Percentiles rank a stretch among this genome's conserved stretches.
These are phyloP conservation scores for Chitala chitala DNA, from an alignment of 2,113 vertebrate species.

Conservation along the genomic window DNA sequence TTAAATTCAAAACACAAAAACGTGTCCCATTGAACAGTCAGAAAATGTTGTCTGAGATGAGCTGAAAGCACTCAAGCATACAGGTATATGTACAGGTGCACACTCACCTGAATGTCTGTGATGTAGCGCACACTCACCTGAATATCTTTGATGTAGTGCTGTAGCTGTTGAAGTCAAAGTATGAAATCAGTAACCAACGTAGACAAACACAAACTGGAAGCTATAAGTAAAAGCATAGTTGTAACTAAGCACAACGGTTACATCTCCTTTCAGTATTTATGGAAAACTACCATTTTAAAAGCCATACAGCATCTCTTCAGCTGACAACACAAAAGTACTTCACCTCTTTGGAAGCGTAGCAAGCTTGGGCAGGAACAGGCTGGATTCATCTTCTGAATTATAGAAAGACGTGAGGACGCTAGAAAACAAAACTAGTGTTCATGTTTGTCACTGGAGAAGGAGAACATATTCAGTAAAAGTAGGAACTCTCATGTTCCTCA, in stretches of 20 bases:
- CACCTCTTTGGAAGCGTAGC: constrained; percentile 92
- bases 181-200: not conserved
- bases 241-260: too few species aligned
- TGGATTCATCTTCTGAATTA: constrained; percentile 87
- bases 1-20: constrained; percentile 15
- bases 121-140: constrained; percentile 65
- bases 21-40: too few species aligned
- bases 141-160: constrained; percentile 94
- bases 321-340: constrained; percentile 16
- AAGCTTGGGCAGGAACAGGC: constrained; percentile 84
- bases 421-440: constrained; percentile 37
- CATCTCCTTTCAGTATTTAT: too few species aligned
- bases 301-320: not conserved
- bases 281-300: too few species aligned
- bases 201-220: not conserved
- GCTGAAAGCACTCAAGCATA: not conserved
- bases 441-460: not conserved
- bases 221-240: too few species aligned
- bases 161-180: constrained; percentile 65
- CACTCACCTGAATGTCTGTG: not conserved
- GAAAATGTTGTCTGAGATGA: too few species aligned
- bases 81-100: not conserved
- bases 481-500: not conserved
- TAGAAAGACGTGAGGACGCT: constrained; percentile 80
- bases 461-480: not conserved